Evolutionary conservation across 1,140 invertebrate species (phyloP).

Genomic region (Globodera ellingtonae): DNA sequence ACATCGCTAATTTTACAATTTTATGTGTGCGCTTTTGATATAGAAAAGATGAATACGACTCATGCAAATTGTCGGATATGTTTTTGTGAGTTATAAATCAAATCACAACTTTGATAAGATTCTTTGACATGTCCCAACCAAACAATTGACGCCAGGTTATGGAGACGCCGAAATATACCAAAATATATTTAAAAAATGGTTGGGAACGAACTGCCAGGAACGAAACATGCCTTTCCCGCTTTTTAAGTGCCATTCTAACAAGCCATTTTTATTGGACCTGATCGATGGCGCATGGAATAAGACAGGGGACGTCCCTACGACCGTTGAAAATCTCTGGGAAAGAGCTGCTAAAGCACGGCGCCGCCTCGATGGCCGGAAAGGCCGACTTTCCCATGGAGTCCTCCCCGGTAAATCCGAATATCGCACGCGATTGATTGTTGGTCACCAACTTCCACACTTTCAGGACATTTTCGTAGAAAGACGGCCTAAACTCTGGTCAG

Average conservation of each 20-base stretch:
- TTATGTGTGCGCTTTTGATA: too few species aligned
- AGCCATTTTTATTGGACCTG: constrained; percentile 71
- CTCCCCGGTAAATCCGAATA: constrained; percentile 95
- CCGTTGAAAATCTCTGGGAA: constrained; percentile 90
- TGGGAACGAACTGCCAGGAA: too few species aligned
- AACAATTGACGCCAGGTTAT: too few species aligned
- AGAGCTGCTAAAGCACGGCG: constrained; percentile 87
- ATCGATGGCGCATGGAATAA: constrained; percentile 98
- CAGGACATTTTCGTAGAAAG: constrained; percentile 89
- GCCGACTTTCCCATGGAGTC: constrained; percentile 92
- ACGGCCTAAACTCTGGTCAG: constrained; percentile 69
- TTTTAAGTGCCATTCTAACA: too few species aligned
- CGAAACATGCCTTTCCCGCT: too few species aligned
- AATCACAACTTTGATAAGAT: too few species aligned
- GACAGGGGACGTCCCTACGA: constrained; percentile 80
- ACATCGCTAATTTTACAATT: too few species aligned
- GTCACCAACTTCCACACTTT: constrained; percentile 89
- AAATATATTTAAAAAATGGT: too few species aligned
- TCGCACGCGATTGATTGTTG: constrained; percentile 87
- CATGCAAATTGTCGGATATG: too few species aligned
- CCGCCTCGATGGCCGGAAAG: constrained; percentile 94
- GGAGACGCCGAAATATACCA: too few species aligned
- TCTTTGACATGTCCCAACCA: not conserved
- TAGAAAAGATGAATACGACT: too few species aligned
- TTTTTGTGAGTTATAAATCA: too few species aligned